Base-by-base conservation (phyloP, 64 coral and sea anemone species). In the Hydrozoanthus tunicans region DNA sequence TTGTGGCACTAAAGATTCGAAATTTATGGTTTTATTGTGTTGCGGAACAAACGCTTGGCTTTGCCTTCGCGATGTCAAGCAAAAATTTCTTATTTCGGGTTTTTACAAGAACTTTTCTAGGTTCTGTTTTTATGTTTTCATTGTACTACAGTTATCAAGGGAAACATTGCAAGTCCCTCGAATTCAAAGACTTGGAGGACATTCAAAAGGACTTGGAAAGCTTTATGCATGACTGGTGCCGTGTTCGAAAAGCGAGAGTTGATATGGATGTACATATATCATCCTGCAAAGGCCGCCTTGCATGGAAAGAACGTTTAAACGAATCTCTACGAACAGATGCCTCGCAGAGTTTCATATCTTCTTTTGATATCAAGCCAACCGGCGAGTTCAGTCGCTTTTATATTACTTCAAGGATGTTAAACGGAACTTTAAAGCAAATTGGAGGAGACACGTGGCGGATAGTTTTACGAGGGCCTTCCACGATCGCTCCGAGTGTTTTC, bases 401-500 rank as follows among this genome's bases (percentile, higher is more conserved):
- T 10, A 99, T 99, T 63, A 90, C 86, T 56, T 81, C 97, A 43
- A 93, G 79, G 73, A 94, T 83, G 17, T 10, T 14, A 1, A 85
- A 92, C 66, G 97, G 97, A 26, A 75, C 58, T 60, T 71, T 90
- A 32, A 95, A 95, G 74, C 51, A 61, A 8, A 80, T 80, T 56
- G 97, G 97, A 56, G 94, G 94, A 11, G 97, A 99, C 67, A 92
- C 89, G 7, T 99, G 97, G 97, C 89, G 94, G 56, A 80, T 96
- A 9, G 64, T 85, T 53, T 74, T 99, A 9, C 90, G 82, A 17
- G 97, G 97, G 20, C 92, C 90, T n/a, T 82, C 97, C n/a, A 94
- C 89, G 27, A 81, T 99, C n/a, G 76, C 90, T 43, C 91, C 97
- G 51, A 92, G 92, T 51, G 84, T 95, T 14, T 99, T 99, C 90